Percentiles rank a stretch among this genome's conserved stretches.
These are phyloP conservation scores for Micronycteris hirsuta DNA, from an alignment of 2,113 vertebrate genomes.

Conservation along the genomic window DNA sequence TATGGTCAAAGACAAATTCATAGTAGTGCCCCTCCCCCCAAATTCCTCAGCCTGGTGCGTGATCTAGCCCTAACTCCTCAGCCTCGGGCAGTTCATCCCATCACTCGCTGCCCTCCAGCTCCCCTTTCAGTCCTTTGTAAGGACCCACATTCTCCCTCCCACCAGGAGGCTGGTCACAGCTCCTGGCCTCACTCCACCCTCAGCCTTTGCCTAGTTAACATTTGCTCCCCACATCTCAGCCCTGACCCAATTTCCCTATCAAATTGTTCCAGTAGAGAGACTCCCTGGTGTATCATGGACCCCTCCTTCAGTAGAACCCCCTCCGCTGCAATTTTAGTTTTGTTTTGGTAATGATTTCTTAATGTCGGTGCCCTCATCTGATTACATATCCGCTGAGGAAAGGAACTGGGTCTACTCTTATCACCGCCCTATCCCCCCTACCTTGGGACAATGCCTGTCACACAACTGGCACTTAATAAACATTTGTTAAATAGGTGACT, in stretches of 20 bases:
- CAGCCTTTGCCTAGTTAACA: background rate
- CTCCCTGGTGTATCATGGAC: background rate
- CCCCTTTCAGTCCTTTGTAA: background rate
- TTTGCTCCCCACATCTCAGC: background rate
- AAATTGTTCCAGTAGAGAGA: background rate
- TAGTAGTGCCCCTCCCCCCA: too few relatives aligned
- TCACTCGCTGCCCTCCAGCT: background rate
- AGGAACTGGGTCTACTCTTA: background rate
- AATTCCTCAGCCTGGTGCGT: background rate
- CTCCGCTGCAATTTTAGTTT: background rate
- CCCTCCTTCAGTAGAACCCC: background rate
- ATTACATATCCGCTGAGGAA: background rate
- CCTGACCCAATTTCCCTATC: background rate
- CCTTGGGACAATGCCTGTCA: background rate
- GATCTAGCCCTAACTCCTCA: background rate
- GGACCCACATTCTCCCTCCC: background rate
- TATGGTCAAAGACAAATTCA: background rate
- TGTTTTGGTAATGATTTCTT: background rate
- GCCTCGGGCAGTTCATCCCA: fast-evolving
- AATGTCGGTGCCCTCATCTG: background rate
- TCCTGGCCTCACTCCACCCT: background rate
- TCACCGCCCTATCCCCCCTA: background rate
- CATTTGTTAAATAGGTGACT: background rate
- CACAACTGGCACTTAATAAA: background rate
- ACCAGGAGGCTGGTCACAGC: background rate